Evolutionary conservation across 1,140 invertebrate genomes (phyloP).

Genomic region (Drosophila pseudoananassae): DNA sequence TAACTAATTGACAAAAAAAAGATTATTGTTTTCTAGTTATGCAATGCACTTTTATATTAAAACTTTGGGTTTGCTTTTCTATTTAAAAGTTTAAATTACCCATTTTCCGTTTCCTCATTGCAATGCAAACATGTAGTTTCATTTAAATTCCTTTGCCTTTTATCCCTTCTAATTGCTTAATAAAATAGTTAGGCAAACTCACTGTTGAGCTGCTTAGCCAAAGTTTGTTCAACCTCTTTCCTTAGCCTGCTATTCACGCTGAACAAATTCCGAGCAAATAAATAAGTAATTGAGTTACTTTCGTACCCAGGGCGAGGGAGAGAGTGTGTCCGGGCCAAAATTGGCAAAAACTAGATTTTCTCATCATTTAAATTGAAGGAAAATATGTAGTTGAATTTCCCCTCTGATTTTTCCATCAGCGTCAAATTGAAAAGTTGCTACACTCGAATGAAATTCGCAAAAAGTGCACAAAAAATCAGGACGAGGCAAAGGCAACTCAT

Average conservation of each 20-base stretch:
- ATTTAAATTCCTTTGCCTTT: not conserved
- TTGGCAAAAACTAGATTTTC: constrained; percentile 35
- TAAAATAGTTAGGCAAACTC: constrained; percentile 19
- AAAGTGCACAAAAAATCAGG: constrained; percentile 25
- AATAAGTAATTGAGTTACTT: constrained; percentile 59
- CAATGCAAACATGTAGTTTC: constrained; percentile 3
- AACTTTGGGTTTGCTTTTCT: not conserved
- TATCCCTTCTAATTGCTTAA: constrained; percentile 26
- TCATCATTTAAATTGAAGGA: constrained; percentile 55
- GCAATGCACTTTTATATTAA: not conserved
- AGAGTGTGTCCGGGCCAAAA: constrained; percentile 1
- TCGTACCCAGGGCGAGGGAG: not conserved
- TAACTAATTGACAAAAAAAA: constrained; percentile 18
- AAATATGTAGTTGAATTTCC: constrained; percentile 47
- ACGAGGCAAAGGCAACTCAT: constrained; percentile 16
- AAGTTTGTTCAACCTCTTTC: constrained; percentile 2
- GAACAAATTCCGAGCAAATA: constrained; percentile 35
- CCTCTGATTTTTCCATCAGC: constrained; percentile 36
- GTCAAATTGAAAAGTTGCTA: constrained; percentile 72
- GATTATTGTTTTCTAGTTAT: not conserved
- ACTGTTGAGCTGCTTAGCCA: constrained; percentile 12
- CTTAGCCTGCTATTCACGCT: not conserved
- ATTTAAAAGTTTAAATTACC: not conserved
- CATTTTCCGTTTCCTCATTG: not conserved
- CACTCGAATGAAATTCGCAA: constrained; percentile 51